Base-by-base conservation (phyloP, 1,140 invertebrate species). In the Globodera ellingtonae region DNA sequence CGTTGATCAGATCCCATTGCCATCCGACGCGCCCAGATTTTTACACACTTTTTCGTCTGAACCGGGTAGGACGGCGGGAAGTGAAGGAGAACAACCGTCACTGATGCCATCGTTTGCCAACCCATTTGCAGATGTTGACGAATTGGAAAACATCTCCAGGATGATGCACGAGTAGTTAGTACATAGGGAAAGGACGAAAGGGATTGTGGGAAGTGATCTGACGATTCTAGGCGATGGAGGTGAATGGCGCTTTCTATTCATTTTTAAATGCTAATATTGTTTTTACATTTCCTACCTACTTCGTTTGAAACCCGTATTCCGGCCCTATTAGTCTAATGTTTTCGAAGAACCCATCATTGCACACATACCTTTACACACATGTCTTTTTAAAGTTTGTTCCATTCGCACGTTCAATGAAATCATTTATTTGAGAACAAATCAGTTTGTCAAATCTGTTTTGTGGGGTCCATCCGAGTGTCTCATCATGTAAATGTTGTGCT, bases 401-500 rank as follows among this genome's bases (percentile, higher is more conserved):
- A 35, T 35, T 35, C 35, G 35, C 0, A 35, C 35, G 35, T 35
- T 35, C 35, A 35, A 35, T 35, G 35, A 35, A 35, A 35, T 35
- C 3, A 35, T 35, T 35, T 35, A 35, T 35, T 35, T 1, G 35
- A 35, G 35, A 35, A 35, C 35, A 35, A 35, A 35, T 0, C 35
- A 3, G 35, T 35, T 35, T 35, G 35, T 35, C 35, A 35, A 35
- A 2, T 35, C 35, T 35, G 35, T 44, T 21, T 69, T 10, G n/a
- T 35, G 35, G 24, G 67, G 6, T 9, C 67, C 79, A 66, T 81
- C 35, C 81, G 56, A 47, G 47, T 81, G 8, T 21, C 78, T 69
- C 24, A 81, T 56, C 67, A 82, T 47, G 35, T 65, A 79, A n/a
- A 82, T 50, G 56, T 86, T 84, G 62, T 84, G 82, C 46, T 83